Evolutionary conservation across 2,888 invertebrate species (phyloP).

Genomic region (Tiliacea citrago): DNA sequence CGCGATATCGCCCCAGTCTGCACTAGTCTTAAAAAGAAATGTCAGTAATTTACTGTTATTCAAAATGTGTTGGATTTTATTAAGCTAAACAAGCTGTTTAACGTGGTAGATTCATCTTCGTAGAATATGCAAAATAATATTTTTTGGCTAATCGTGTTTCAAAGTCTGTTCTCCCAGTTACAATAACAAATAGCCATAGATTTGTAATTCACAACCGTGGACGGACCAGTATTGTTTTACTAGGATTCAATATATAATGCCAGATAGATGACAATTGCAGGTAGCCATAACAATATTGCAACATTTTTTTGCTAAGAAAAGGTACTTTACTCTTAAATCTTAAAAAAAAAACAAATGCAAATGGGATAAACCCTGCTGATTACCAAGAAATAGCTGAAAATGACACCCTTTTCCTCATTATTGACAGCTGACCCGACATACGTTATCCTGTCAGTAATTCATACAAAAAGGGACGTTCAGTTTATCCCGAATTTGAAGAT

Average conservation of each 20-base stretch:
- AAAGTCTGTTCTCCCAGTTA: neutral
- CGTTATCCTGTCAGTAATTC: too few species aligned
- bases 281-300: neutral
- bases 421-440: neutral
- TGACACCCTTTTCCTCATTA: constrained; percentile 22
- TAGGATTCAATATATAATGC: neutral
- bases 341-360: neutral
- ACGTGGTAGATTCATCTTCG: neutral
- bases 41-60: neutral
- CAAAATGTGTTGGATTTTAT: neutral
- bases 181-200: neutral
- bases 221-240: neutral
- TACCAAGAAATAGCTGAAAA: constrained; percentile 1
- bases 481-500: too few species aligned
- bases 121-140: neutral
- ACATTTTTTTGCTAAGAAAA: neutral
- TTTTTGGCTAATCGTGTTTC: neutral
- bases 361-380: neutral
- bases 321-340: too few species aligned
- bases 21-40: too few species aligned
- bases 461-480: too few species aligned
- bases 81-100: neutral
- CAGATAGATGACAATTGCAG: neutral
- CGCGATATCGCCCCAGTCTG: too few species aligned
- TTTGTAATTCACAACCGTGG: neutral